Conservation (phyloP, 2,888 invertebrate genomes). For the Stenichneumon culpator region DNA sequence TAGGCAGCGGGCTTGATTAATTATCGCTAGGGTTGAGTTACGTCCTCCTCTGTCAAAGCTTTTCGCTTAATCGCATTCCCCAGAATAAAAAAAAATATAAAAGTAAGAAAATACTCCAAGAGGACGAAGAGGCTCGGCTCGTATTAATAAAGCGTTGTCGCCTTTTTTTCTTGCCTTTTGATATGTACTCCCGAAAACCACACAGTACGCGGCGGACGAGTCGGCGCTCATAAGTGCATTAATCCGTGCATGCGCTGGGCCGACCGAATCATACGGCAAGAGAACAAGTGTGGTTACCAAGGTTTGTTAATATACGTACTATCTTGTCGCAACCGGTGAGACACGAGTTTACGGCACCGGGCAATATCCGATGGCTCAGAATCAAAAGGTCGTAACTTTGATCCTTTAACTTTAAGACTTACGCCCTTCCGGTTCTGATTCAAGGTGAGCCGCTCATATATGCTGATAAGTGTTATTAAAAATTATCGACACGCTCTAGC, state of each 20-base stretch:
- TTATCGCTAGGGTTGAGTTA: slow-evolving; percentile 15
- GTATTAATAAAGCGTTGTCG: slow-evolving; percentile 59
- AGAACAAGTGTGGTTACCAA: slow-evolving; percentile 82
- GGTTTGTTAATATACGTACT: slow-evolving; percentile 76
- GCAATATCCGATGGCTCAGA: slow-evolving; percentile 1
- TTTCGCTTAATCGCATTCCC: slow-evolving; percentile 48
- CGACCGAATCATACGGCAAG: slow-evolving; percentile 81
- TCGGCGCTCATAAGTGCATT: slow-evolving; percentile 77
- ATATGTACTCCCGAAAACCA: slow-evolving; percentile 52
- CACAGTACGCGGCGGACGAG: slow-evolving; percentile 81
- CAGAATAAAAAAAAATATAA: background rate
- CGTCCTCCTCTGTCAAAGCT: slow-evolving; percentile 11
- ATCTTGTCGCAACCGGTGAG: slow-evolving; percentile 23
- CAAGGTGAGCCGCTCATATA: background rate
- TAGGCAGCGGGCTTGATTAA: slow-evolving; percentile 32
- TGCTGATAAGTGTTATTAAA: slow-evolving; percentile 18
- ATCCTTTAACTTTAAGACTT: background rate
- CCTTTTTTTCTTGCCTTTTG: slow-evolving; percentile 29
- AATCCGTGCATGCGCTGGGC: slow-evolving; percentile 84
- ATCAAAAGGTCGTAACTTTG: too few species aligned
- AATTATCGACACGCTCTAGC: slow-evolving; percentile 29
- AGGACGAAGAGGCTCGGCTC: slow-evolving; percentile 3
- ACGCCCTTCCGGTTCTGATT: background rate
- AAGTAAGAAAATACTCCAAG: background rate
- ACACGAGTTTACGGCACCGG: slow-evolving; percentile 29